Evolutionary conservation across 1,140 invertebrate species (phyloP).

Genomic region (Danaus plexippus): DNA sequence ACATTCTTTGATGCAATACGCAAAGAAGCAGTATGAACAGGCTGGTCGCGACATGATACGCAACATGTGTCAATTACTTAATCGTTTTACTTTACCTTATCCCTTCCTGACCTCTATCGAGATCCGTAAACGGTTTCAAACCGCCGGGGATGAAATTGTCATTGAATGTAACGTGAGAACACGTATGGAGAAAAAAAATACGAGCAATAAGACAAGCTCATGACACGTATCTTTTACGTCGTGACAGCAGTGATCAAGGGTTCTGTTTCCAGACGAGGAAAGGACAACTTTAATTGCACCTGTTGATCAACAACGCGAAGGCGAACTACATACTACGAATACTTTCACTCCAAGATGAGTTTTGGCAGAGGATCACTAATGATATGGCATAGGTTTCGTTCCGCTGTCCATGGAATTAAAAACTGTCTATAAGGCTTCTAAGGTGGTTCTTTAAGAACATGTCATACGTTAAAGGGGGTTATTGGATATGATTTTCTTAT

Average conservation of each 20-base stretch:
- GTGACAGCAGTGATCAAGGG: constrained; percentile 1
- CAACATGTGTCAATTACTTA: constrained; percentile 9
- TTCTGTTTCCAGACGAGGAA: constrained; percentile 5
- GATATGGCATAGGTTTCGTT: neutral
- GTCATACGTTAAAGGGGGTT: neutral
- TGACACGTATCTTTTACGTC: constrained; percentile 4
- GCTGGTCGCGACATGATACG: constrained; percentile 12
- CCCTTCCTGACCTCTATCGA: constrained; percentile 8
- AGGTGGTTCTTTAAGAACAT: neutral
- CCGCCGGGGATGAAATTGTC: constrained; percentile 10
- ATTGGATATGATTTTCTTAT: neutral
- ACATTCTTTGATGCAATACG: constrained; percentile 12
- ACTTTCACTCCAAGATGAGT: neutral
- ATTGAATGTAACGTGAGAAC: constrained; percentile 13
- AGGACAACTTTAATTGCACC: constrained; percentile 6
- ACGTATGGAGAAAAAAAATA: constrained; percentile 13
- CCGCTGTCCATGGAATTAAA: neutral
- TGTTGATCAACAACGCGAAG: constrained; percentile 2
- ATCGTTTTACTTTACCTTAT: constrained; percentile 14
- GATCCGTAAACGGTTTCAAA: constrained; percentile 15
- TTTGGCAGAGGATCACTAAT: neutral
- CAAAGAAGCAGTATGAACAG: constrained; percentile 12
- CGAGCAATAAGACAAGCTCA: constrained; percentile 4
- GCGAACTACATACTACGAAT: neutral
- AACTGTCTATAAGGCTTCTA: neutral